Base-by-base conservation (phyloP, 2,888 invertebrate species). In the Cheilosia variabilis region DNA sequence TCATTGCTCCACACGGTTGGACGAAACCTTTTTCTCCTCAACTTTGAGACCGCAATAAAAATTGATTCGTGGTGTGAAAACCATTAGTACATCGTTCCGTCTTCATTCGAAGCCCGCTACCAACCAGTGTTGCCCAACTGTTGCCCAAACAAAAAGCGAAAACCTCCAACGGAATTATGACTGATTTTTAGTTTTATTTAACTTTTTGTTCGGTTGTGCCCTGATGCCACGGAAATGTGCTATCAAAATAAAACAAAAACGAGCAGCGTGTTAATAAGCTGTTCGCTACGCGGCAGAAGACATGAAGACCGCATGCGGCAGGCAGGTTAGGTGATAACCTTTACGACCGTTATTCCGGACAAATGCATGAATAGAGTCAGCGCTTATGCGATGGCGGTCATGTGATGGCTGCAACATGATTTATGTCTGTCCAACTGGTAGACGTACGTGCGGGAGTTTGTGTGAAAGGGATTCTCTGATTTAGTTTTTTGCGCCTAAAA, bases 31-130 rank as follows among this genome's bases (percentile, higher is more conserved):
- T 34, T 71, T 69, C 37, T 45, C 53, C 65, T 76, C 63, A 57
- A 65, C 58, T 43, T 22, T 43, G 58, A 69, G 31, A 24, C 71
- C 31, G 34, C 55, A 77, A 72, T 66, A 50, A 77, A 77, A 66
- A 82, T 77, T 66, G 82, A 77, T 77, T 77, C 62, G 77, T 63
- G 43, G 68, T 65, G 76, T 65, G 65, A 82, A 71, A 82, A 71
- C 66, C 66, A 68, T 72, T 73, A 62, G 53, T 50, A 43, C 37
- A 9, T 50, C 50, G n/a, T 7, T 17, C 17, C n/a, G 37, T n/a
- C 19, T 62, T 60, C 5, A 60, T 43, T 45, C 24, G 22, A 24
- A 22, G 17, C 41, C 34, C 43, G 22, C 34, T 31, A 31, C 31
- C 31, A n/a, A n/a, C n/a, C n/a, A n/a, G n/a, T n/a, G n/a, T n/a